Evolutionary conservation across 2,888 invertebrate species (phyloP), one percentile per base, ranked within the genome.

Genomic region (Apamea crenata): DNA sequence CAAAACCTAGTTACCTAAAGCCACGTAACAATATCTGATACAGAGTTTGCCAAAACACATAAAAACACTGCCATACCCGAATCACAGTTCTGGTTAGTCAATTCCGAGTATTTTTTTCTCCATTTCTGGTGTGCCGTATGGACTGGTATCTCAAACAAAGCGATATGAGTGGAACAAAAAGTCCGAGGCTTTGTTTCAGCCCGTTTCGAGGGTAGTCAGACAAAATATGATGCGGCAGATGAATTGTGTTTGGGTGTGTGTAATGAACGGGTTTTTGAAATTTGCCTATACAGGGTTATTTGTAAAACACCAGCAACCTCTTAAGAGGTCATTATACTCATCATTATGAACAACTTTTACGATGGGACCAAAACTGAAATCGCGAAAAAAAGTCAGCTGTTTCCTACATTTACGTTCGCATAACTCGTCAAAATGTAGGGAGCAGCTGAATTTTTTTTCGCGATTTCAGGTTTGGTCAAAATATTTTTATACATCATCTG

Each of bases 151-250:
- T 78, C 85, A 68, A 32, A 85, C 85, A 89, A 87, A 88, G 85
- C 85, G 87, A 85, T 88, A 89, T 81, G 89, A 80, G 61, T 14
- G 59, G 36, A 89, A 81, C 82, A 91, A 91, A 91, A 90, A 85
- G 81, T 74, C 29, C 7, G 16, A 63, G n/a, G 75, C 83, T 86
- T 89, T 89, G 88, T 91, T 88, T 83, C 85, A 73, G 78, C 66
- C 36, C 66, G 86, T 90, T 90, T 89, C 90, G 88, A 89, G 85
- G 79, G 83, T 77, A 85, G 87, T 86, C 87, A 84, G 77, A 84
- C 79, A 77, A 83, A 86, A 83, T 88, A 81, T 87, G 79, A 81
- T 50, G 67, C 53, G 0, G 59, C 53, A 59, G n/a, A 56, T 65
- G 73, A 79, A 77, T 86, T 77, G 63, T 71, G 67, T 77, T 83